Base-by-base conservation (phyloP, 2,797 vertebrate species). In the Kryptopterus vitreolus region DNA sequence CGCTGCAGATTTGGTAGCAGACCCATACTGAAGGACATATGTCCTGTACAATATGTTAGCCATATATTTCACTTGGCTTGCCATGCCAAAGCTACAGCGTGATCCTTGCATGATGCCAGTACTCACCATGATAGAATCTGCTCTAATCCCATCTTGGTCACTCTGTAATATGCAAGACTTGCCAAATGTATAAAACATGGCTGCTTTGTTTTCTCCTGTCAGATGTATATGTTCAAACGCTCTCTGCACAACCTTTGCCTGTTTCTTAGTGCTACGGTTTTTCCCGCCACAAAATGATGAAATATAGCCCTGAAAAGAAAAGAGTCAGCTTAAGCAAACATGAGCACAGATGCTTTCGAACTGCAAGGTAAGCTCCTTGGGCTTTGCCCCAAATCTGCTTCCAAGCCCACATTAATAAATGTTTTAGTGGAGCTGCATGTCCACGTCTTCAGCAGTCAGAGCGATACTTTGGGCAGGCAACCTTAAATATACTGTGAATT, bases 291-390 rank as follows among this genome's bases (percentile, higher is more conserved):
- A 77, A 82, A n/a, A 80, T 73, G 75, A 79, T 77, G 52, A 66
- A 81, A 80, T 76, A 79, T 78, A 74, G 71, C 68, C 38, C 55
- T 75, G 50, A 81, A 84, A 86, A 84, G 80, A 71, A 82, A 78
- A 82, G 68, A 79, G 76, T 82, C 78, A 75, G 85, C 79, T 78
- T 83, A 86, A 78, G 74, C 85, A 62, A 83, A 86, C 81, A 76
- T 85, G 88, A 87, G 87, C 80, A 73, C 83, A 89, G 85, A 50
- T 76, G 72, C 75, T 1, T 82, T 52, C 81, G 86, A 88, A 88
- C 75, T 69, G 75, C 82, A 79, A 83, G 81, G 70, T 80, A 76
- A 79, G 84, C 85, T 85, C 66, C 57, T 76, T 20, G 50, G 55
- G 82, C 73, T 84, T 84, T 81, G 80, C 80, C 83, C 86, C 71